Evolutionary conservation across 2,113 vertebrate genomes (phyloP).

Genomic region (Dasypus novemcinctus): DNA sequence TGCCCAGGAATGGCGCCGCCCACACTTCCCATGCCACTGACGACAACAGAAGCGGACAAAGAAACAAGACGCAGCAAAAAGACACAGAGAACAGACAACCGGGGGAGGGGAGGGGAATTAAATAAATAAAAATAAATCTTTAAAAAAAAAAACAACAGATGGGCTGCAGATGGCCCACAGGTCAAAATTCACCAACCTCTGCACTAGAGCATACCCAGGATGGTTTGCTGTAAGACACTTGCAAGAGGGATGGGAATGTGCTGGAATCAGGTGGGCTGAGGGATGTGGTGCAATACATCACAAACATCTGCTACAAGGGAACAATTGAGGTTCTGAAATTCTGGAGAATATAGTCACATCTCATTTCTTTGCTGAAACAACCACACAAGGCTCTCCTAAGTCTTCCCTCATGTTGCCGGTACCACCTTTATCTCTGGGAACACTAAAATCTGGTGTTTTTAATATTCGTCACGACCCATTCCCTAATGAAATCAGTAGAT

Average conservation of each 20-base stretch:
- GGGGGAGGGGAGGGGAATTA: no score
- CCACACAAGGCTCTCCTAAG: not conserved
- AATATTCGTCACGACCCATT: not conserved
- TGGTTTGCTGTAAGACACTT: not conserved
- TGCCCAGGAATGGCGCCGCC: no score
- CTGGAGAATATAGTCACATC: not conserved
- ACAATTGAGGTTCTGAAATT: not conserved
- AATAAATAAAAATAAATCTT: no score
- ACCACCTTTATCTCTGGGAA: not conserved
- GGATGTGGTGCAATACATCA: not conserved
- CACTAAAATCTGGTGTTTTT: slow-evolving; percentile 8
- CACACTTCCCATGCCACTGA: no score
- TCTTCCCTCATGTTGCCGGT: not conserved
- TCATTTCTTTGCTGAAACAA: not conserved
- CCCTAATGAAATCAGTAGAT: not conserved
- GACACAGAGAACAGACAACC: no score
- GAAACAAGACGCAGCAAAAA: no score
- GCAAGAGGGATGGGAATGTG: not conserved
- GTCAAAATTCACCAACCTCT: not conserved
- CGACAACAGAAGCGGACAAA: no score
- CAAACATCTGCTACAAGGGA: no score
- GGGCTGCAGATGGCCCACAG: not conserved
- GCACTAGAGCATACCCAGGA: not conserved
- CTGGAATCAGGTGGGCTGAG: not conserved
- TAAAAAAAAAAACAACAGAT: no score